phyloP scores from a whole-genome alignment of 2,797 vertebrate species.

The Anableps anableps region DNA sequence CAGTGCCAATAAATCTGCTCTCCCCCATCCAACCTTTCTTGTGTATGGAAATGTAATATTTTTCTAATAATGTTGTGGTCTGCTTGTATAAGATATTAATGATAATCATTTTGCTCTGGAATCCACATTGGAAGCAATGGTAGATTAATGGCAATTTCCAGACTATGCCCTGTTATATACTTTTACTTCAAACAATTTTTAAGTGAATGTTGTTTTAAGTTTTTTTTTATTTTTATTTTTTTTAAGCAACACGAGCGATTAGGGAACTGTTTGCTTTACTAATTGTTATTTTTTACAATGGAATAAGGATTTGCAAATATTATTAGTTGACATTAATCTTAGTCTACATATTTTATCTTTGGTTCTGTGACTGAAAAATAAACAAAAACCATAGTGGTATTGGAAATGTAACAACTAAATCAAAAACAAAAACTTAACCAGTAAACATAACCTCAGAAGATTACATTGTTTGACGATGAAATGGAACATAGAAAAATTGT shows the following conservation, averaged over 20 bases:
- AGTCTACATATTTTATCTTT: background rate
- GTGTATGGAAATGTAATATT: slow-evolving; percentile 8
- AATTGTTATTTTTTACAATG: background rate
- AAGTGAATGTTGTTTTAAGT: background rate
- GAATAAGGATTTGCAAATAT: background rate
- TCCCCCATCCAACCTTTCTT: background rate
- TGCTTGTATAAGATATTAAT: background rate
- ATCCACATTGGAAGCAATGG: background rate
- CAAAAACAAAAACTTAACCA: background rate
- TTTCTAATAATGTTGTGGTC: slow-evolving; percentile 9
- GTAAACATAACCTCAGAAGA: background rate
- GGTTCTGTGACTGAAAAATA: background rate
- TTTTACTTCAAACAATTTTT: background rate
- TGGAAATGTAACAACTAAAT: background rate
- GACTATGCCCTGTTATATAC: background rate
- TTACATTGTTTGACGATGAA: background rate
- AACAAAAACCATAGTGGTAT: background rate
- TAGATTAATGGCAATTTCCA: background rate
- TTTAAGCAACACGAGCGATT: background rate
- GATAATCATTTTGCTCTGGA: background rate
- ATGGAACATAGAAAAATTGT: background rate
- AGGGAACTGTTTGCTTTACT: background rate
- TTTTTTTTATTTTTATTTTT: background rate
- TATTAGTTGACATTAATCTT: background rate
- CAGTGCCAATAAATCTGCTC: slow-evolving; percentile 7